Conservation (phyloP, 1,140 invertebrate species). For the Drosophila lowei region DNA sequence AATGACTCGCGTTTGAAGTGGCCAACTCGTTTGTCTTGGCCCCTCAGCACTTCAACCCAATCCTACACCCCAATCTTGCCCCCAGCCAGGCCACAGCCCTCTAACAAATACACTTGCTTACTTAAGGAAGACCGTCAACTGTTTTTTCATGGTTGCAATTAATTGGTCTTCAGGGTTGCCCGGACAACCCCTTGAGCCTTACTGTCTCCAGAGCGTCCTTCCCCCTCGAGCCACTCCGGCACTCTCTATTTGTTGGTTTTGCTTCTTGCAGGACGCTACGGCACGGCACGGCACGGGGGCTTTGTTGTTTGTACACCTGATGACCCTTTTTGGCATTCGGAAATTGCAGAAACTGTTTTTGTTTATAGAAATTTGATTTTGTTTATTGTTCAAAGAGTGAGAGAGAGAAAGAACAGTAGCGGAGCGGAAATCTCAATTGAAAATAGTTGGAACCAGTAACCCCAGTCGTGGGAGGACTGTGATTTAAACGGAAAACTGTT, state of each 20-base stretch:
- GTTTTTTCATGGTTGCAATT: constrained; percentile 47
- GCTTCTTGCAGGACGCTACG: not conserved
- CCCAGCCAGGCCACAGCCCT: not conserved
- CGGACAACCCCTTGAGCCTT: constrained; percentile 31
- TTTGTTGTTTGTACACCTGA: constrained; percentile 62
- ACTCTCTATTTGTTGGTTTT: constrained; percentile 28
- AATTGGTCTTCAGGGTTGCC: constrained; percentile 51
- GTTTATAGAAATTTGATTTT: constrained; percentile 76
- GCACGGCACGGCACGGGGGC: too few species aligned
- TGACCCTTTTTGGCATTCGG: constrained; percentile 53
- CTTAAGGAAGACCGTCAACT: constrained; percentile 40
- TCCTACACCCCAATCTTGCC: too few species aligned
- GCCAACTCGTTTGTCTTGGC: constrained; percentile 13
- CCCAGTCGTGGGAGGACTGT: not conserved
- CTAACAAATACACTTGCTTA: constrained; percentile 21
- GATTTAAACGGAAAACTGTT: too few species aligned
- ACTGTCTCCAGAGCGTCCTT: too few species aligned
- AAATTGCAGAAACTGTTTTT: constrained; percentile 49
- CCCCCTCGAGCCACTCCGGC: not conserved
- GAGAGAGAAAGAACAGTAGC: not conserved
- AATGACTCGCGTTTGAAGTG: constrained; percentile 23
- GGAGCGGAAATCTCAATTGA: constrained; percentile 24
- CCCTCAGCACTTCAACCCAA: not conserved
- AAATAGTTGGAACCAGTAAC: constrained; percentile 26
- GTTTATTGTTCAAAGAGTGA: constrained; percentile 57